Conservation (phyloP, 2,888 invertebrate genomes). For the Tryphoninae sp. region DNA sequence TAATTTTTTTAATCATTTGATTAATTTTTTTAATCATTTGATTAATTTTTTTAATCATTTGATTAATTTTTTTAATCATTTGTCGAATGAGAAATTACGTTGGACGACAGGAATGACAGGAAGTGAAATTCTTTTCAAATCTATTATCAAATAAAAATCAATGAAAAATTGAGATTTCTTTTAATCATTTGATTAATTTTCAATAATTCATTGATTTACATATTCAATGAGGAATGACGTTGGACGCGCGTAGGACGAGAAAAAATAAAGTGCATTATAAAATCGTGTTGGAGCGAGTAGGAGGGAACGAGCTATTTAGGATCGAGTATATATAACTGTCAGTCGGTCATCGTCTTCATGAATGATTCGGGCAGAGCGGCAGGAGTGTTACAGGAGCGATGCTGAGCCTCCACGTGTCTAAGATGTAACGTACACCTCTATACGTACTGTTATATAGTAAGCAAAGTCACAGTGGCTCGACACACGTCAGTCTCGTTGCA, state of each 20-base stretch:
- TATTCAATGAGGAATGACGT: not conserved
- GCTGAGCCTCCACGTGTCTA: constrained; percentile 44
- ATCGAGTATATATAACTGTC: constrained; percentile 12
- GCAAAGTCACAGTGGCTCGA: not conserved
- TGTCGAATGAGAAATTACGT: not conserved
- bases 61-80: too few relatives aligned
- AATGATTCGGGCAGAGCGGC: constrained; percentile 49
- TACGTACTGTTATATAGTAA: not conserved
- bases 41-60: not conserved
- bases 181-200: not conserved
- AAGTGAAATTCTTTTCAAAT: too few relatives aligned
- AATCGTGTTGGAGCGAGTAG: not conserved
- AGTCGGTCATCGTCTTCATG: constrained; percentile 50
- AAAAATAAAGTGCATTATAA: constrained; percentile 34
- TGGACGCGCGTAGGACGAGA: constrained; percentile 8
- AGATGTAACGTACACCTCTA: constrained; percentile 14
- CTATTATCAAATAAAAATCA: too few relatives aligned
- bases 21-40: not conserved
- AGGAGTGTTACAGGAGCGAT: constrained; percentile 21
- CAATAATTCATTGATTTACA: not conserved
- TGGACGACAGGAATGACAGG: not conserved
- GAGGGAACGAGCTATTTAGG: constrained; percentile 35
- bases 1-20: not conserved
- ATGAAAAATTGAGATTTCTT: not conserved
- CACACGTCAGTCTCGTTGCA: constrained; percentile 44